Conservation (phyloP, 2,797 vertebrate species). For the Hydrolagus colliei region DNA sequence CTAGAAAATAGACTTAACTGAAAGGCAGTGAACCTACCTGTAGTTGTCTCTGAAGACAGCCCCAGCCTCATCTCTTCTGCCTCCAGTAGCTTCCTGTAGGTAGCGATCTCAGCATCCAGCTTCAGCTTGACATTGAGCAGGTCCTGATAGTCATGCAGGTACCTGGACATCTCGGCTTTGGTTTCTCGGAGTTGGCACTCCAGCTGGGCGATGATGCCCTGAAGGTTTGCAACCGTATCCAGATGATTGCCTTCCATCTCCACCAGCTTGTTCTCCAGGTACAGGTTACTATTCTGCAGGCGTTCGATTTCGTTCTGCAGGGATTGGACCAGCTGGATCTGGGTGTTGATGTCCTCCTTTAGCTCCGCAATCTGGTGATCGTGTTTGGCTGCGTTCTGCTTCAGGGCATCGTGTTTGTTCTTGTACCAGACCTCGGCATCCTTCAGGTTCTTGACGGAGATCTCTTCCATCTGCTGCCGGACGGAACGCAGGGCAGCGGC, state of each 20-base stretch:
- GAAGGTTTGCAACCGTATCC: slow-evolving; percentile 54
- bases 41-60: slow-evolving; percentile 46
- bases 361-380: slow-evolving; percentile 61
- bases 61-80: slow-evolving; percentile 68
- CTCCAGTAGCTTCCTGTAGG: slow-evolving; percentile 65
- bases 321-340: slow-evolving; percentile 58
- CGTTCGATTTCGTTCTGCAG: slow-evolving; percentile 68
- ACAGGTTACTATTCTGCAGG: slow-evolving; percentile 56
- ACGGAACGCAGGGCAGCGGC: slow-evolving; percentile 57
- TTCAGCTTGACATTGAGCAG: slow-evolving; percentile 63
- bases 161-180: slow-evolving; percentile 60
- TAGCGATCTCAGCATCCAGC: slow-evolving; percentile 67
- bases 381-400: slow-evolving; percentile 59
- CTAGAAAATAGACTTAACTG: not conserved
- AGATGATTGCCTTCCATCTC: slow-evolving; percentile 65
- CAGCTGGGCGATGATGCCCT: slow-evolving; percentile 58
- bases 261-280: slow-evolving; percentile 65
- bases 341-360: slow-evolving; percentile 64
- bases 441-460: slow-evolving; percentile 62
- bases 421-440: slow-evolving; percentile 78
- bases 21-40: slow-evolving; percentile 32
- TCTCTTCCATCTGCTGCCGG: slow-evolving; percentile 62
- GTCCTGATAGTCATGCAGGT: slow-evolving; percentile 59
- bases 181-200: slow-evolving; percentile 68
- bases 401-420: slow-evolving; percentile 65